Evolutionary conservation across 2,113 vertebrate species (phyloP).

Genomic region (Oryzias celebensis): DNA sequence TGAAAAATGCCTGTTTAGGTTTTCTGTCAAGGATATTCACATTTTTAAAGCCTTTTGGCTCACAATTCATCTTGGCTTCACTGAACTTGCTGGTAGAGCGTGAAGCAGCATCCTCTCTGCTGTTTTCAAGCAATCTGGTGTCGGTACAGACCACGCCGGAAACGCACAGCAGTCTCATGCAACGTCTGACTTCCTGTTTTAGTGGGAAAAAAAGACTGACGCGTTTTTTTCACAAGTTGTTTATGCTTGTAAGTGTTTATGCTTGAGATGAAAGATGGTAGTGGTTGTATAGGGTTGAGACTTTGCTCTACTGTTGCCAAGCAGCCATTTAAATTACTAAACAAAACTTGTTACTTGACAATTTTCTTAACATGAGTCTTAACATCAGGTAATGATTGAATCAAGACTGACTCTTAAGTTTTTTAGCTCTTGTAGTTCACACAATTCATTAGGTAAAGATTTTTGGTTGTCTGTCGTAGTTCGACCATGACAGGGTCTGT

Average conservation of each 20-base stretch:
- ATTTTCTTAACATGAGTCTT: not conserved
- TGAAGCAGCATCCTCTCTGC: slow-evolving; percentile 30
- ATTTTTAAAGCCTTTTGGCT: too few species aligned
- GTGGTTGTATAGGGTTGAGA: too few species aligned
- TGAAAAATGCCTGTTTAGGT: not conserved
- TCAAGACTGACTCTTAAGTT: too few species aligned
- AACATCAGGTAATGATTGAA: not conserved
- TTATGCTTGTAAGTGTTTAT: too few species aligned
- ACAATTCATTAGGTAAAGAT: too few species aligned
- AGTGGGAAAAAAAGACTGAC: slow-evolving; percentile 5
- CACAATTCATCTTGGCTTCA: too few species aligned
- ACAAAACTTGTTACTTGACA: not conserved
- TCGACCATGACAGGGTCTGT: too few species aligned
- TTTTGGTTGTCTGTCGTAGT: too few species aligned
- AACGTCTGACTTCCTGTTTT: slow-evolving; percentile 55
- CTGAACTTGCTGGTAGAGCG: slow-evolving; percentile 4
- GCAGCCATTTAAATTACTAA: not conserved
- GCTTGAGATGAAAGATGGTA: too few species aligned
- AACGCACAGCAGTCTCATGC: slow-evolving; percentile 23
- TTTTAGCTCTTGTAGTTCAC: too few species aligned
- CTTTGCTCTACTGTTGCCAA: slow-evolving; percentile 7
- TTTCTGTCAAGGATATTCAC: not conserved
- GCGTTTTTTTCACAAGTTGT: not conserved
- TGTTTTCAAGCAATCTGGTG: slow-evolving; percentile 8
- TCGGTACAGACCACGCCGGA: slow-evolving; percentile 22